Base-by-base conservation (phyloP, 2,888 invertebrate species). In the Ceratothoa steindachneri region DNA sequence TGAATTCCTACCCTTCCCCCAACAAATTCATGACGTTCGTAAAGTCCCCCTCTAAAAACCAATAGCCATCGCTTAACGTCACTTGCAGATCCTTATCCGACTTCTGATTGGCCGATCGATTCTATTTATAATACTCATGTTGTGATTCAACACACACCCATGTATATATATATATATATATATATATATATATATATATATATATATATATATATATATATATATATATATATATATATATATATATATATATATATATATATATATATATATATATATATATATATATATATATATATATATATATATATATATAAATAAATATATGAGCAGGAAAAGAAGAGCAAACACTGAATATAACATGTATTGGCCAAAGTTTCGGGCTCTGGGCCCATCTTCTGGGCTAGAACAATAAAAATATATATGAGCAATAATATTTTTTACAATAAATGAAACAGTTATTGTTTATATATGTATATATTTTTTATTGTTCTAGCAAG, bases 171-270 rank as follows among this genome's bases (percentile, higher is more conserved):
- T 41, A 41, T 41, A 41, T 41, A 41, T 41, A 41, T 41, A 41
- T 41, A 41, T 55, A 55, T 55, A 55, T 55, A 55, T 55, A 55
- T 55, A 55, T 55, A 41, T 55, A 55, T 55, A 55, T 55, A 55
- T 55, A 55, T 55, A 55, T 41, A 55, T 55, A 55, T 55, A 55
- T 55, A 41, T 41, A 41, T 55, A 55, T 55, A 55, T 55, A 55
- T 55, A 55, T 55, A 55, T 55, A 55, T 55, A 55, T 55, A 12
- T 55, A 55, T 55, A 12, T 55, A 12, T 22, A 55, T 19, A 19
- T 55, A 55, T 55, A 55, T 55, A 55, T 55, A 55, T 55, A 55
- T 55, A 55, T 7, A 55, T 55, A 55, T 55, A 55, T 55, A 55
- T 55, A 55, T 55, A 55, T 55, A 55, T 55, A 55, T 55, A 55